These are phyloP conservation scores for Scomber scombrus DNA, from an alignment of 2,113 vertebrate genomes.

Conservation along the genomic window DNA sequence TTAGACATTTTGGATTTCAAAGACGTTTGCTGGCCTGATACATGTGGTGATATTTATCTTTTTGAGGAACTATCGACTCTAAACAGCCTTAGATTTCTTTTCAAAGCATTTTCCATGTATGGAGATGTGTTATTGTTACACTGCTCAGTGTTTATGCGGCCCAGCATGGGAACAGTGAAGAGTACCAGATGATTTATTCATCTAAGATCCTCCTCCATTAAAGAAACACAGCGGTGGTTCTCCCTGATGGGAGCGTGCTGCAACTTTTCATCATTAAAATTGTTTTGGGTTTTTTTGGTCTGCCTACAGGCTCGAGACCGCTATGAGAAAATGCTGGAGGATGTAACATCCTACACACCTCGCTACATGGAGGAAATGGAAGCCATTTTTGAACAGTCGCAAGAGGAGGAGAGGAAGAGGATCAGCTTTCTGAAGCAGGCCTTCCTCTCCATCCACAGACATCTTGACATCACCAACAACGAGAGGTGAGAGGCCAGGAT, in stretches of 20 bases:
- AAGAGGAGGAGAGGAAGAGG: slow-evolving; percentile 88
- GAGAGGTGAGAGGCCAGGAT: slow-evolving; percentile 77
- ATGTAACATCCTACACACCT: slow-evolving; percentile 86
- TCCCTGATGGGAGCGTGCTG: not conserved
- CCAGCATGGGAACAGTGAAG: slow-evolving; percentile 47
- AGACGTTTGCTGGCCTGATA: slow-evolving; percentile 1
- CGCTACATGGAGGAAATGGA: slow-evolving; percentile 93
- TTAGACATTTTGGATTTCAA: slow-evolving; percentile 22
- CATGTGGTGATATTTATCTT: slow-evolving; percentile 53
- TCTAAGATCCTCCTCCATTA: slow-evolving; percentile 23
- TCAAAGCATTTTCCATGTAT: slow-evolving; percentile 66
- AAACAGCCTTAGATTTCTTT: slow-evolving; percentile 47
- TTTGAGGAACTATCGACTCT: slow-evolving; percentile 32
- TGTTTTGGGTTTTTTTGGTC: slow-evolving; percentile 3
- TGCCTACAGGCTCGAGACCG: slow-evolving; percentile 79
- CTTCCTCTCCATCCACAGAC: slow-evolving; percentile 88
- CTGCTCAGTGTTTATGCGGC: slow-evolving; percentile 67
- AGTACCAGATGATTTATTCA: slow-evolving; percentile 49
- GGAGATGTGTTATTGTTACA: slow-evolving; percentile 69
- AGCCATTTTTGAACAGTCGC: slow-evolving; percentile 88
- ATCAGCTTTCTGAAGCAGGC: slow-evolving; percentile 88
- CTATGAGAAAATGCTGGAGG: slow-evolving; percentile 88
- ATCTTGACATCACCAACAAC: slow-evolving; percentile 88
- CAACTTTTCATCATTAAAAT: slow-evolving; percentile 32
- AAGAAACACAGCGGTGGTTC: slow-evolving; percentile 14